Evolutionary conservation across 2,797 vertebrate species (phyloP).

Genomic region (Fratercula arctica): DNA sequence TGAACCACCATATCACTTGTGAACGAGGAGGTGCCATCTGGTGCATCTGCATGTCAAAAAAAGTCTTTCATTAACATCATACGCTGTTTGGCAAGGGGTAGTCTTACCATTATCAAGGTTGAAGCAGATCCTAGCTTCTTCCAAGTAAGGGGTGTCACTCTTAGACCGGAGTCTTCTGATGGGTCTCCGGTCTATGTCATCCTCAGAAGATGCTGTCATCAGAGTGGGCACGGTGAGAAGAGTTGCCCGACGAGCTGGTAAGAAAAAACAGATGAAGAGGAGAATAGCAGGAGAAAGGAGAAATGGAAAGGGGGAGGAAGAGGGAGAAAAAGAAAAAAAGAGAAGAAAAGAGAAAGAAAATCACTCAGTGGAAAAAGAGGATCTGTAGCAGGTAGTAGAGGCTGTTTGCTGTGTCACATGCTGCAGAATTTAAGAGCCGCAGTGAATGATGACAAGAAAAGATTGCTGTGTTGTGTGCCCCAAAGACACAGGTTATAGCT

Average conservation of each 20-base stretch:
- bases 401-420: not conserved
- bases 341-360: not conserved
- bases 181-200: slow-evolving; percentile 91
- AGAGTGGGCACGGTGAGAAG: slow-evolving; percentile 87
- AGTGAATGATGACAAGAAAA: not conserved
- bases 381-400: not conserved
- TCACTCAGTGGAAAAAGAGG: not conserved
- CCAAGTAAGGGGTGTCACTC: slow-evolving; percentile 93
- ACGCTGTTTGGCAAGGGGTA: not conserved
- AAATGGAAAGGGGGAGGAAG: not conserved
- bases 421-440: not conserved
- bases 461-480: not conserved
- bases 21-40: not conserved
- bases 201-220: slow-evolving; percentile 92
- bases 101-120: slow-evolving; percentile 92
- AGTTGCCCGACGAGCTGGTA: slow-evolving; percentile 83
- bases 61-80: not conserved
- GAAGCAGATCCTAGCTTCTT: slow-evolving; percentile 89
- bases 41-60: not conserved
- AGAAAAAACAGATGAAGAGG: slow-evolving; percentile 16
- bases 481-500: not conserved
- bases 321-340: not conserved
- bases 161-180: slow-evolving; percentile 93
- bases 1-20: not conserved
- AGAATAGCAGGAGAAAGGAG: not conserved